A percentile compares a stretch with the other conserved stretches of the same genome.
These are phyloP conservation scores for Pelecanus crispus DNA, from an alignment of 2,113 vertebrate genomes.

Conservation along the genomic window DNA sequence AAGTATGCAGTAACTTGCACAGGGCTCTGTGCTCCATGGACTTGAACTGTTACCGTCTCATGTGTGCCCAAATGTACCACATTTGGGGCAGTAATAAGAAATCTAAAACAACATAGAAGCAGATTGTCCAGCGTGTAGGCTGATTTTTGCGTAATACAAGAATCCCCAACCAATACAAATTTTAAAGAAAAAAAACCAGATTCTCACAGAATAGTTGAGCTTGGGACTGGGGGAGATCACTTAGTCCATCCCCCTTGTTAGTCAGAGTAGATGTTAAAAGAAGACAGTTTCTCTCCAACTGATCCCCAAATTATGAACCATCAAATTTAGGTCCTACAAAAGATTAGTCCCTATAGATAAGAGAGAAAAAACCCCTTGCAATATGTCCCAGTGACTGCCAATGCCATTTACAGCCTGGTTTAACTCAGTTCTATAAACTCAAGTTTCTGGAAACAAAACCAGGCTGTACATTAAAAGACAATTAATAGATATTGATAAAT, in stretches of 20 bases:
- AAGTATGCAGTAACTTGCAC: conserved; percentile 43
- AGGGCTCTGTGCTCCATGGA: conserved; percentile 32
- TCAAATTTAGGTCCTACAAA: not conserved
- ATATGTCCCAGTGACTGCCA: not conserved
- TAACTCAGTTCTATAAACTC: not conserved
- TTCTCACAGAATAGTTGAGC: not conserved
- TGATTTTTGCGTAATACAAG: not conserved
- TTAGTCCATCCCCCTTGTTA: fast-evolving
- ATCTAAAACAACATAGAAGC: conserved; percentile 42
- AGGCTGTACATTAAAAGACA: not conserved
- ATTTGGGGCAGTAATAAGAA: conserved; percentile 70
- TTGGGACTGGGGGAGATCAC: not conserved
- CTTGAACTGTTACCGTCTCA: conserved; percentile 65
- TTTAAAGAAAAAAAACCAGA: not conserved
- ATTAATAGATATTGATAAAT: not conserved
- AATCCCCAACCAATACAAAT: not conserved
- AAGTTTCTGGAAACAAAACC: not conserved
- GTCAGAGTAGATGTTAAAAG: not conserved
- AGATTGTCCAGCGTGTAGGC: not conserved
- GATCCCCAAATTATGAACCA: not conserved
- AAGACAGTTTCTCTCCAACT: not conserved
- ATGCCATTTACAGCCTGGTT: not conserved
- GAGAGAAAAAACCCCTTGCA: not conserved
- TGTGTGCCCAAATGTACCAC: conserved; percentile 58
- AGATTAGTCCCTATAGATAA: not conserved